These are phyloP conservation scores for Peromyscus eremicus DNA, from an alignment of 2,797 vertebrate genomes.

Conservation along the genomic window DNA sequence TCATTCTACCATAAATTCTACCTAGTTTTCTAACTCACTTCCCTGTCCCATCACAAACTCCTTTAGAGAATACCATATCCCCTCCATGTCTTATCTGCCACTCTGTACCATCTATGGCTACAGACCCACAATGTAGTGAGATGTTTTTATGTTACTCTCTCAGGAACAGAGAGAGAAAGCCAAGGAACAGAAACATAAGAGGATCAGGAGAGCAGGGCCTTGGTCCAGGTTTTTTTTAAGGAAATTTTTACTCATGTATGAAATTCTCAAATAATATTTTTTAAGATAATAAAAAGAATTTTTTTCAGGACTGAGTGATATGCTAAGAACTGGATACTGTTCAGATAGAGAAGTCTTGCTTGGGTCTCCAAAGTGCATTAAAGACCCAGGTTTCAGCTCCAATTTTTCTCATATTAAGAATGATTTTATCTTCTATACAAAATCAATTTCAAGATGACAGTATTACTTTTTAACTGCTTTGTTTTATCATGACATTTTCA, in stretches of 20 bases:
- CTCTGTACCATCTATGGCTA: neutral
- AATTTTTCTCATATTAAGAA: neutral
- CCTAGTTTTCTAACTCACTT: neutral
- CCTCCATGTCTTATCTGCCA: neutral
- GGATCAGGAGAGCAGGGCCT: neutral
- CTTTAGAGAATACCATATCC: neutral
- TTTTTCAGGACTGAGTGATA: neutral
- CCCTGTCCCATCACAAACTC: neutral
- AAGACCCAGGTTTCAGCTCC: neutral
- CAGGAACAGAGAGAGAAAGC: neutral
- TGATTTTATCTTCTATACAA: neutral
- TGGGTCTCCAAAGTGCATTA: neutral
- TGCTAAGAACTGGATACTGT: neutral
- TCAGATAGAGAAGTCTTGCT: neutral
- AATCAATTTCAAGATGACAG: slow-evolving; percentile 32
- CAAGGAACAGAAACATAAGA: neutral
- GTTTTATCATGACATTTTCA: slow-evolving; percentile 24
- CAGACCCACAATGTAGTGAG: neutral
- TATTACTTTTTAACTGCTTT: neutral
- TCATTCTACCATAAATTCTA: neutral
- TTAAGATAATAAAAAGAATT: neutral
- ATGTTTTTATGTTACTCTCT: neutral
- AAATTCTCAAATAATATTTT: neutral
- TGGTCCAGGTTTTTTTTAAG: neutral
- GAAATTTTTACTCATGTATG: neutral